phyloP scores from a whole-genome alignment of 2,113 vertebrate genomes.

The Eonycteris spelaea region DNA sequence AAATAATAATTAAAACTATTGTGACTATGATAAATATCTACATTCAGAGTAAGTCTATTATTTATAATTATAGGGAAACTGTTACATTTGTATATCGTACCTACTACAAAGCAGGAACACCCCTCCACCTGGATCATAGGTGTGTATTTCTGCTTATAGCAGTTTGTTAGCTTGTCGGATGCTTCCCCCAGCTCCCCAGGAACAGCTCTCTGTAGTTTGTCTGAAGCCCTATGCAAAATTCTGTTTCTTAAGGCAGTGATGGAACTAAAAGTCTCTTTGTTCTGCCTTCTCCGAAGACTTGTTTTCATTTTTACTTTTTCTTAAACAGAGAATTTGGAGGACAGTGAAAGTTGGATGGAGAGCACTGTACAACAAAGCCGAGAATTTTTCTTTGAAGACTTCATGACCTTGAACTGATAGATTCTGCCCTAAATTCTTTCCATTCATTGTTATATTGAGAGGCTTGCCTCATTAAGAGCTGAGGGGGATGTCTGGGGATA shows the following conservation, averaged over 20 bases:
- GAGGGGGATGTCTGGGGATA: not conserved
- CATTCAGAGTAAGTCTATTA: not conserved
- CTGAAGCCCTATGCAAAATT: not conserved
- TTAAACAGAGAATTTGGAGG: not conserved
- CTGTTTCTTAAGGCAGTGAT: not conserved
- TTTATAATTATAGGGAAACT: not conserved
- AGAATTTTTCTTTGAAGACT: not conserved
- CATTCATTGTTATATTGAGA: not conserved
- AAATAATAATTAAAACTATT: not conserved
- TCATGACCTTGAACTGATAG: constrained; percentile 22
- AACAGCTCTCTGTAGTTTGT: not conserved
- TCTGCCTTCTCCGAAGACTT: not conserved
- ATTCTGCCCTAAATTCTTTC: not conserved
- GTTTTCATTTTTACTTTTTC: not conserved
- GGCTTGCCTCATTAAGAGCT: not conserved
- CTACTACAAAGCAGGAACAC: not conserved
- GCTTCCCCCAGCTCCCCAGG: no score
- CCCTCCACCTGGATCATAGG: not conserved
- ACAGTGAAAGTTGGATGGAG: not conserved
- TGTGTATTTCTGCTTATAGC: not conserved
- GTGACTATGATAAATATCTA: not conserved
- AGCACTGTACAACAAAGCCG: not conserved
- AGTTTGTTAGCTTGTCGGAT: not conserved
- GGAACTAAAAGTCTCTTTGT: not conserved
- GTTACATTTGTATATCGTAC: not conserved